Percentiles rank a stretch among this genome's conserved stretches.
These are phyloP conservation scores for Butastur rufipennis DNA, from an alignment of 2,113 vertebrate species.

Conservation along the genomic window DNA sequence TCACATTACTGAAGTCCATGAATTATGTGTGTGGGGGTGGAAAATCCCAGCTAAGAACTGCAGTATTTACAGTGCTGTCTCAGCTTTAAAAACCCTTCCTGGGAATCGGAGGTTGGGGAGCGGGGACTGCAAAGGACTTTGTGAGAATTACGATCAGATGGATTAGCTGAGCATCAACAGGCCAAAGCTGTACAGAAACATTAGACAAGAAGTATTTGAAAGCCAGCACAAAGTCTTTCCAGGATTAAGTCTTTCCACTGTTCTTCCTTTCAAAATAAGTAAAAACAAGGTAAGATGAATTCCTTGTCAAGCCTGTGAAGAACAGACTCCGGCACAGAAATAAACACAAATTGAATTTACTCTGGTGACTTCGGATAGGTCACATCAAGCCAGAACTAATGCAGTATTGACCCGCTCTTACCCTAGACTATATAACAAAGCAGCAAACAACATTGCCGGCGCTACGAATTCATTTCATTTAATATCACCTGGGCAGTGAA, in stretches of 20 bases:
- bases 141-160: background rate
- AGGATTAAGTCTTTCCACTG: conserved; percentile 33
- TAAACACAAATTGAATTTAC: conserved; percentile 55
- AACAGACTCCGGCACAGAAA: conserved; percentile 19
- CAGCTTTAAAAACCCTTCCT: background rate
- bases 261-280: conserved; percentile 33
- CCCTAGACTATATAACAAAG: conserved; percentile 15
- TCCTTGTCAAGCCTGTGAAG: conserved; percentile 9
- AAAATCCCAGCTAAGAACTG: background rate
- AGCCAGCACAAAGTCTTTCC: background rate
- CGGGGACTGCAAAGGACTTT: background rate
- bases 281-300: conserved; percentile 44
- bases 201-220: background rate
- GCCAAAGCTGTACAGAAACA: background rate
- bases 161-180: background rate
- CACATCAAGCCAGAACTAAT: conserved; percentile 35
- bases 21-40: background rate
- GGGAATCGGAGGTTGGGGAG: background rate
- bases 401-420: conserved; percentile 36
- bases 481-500: background rate
- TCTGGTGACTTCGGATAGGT: conserved; percentile 30
- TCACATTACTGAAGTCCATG: background rate
- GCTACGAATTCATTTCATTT: background rate
- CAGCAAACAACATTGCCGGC: background rate
- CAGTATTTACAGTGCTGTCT: background rate